These are phyloP conservation scores for Penaeus monodon DNA, from an alignment of 2,888 invertebrate genomes.

Conservation along the genomic window DNA sequence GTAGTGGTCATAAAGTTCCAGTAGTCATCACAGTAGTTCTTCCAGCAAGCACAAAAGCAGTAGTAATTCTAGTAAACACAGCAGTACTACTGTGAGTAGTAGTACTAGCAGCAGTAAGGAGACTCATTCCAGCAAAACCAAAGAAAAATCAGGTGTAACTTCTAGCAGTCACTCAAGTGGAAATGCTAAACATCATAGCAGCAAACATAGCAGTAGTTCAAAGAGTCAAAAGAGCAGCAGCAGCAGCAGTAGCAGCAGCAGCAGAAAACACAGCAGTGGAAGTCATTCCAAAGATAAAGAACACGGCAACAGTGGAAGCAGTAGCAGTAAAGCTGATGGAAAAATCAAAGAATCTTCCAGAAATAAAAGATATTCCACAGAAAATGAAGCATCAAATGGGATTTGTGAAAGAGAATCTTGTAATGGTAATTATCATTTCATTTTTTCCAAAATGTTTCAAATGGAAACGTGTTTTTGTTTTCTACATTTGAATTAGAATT, in stretches of 20 bases:
- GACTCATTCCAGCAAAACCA: neutral
- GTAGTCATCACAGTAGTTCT: constrained; percentile 9
- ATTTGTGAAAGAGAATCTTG: constrained; percentile 23
- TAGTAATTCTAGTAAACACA: neutral
- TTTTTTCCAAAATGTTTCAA: neutral
- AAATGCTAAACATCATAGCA: constrained; percentile 24
- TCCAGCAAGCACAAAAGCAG: constrained; percentile 19
- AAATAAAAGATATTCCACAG: neutral
- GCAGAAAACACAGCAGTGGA: constrained; percentile 7
- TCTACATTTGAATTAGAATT: too few relatives aligned
- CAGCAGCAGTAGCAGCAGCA: neutral
- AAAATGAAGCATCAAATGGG: constrained; percentile 6
- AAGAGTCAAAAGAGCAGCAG: constrained; percentile 9
- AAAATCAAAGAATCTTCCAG: neutral
- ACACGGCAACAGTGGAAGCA: neutral
- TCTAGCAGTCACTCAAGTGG: constrained; percentile 30
- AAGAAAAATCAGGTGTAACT: constrained; percentile 16
- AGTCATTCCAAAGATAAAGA: constrained; percentile 10
- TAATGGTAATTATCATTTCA: constrained; percentile 5
- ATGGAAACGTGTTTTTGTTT: neutral
- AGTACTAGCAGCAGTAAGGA: constrained; percentile 16
- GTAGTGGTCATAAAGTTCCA: constrained; percentile 11
- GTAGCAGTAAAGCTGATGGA: neutral
- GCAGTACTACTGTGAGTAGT: neutral
- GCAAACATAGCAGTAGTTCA: constrained; percentile 19